Conservation (phyloP, 2,888 invertebrate species). For the Orchesella flavescens region DNA sequence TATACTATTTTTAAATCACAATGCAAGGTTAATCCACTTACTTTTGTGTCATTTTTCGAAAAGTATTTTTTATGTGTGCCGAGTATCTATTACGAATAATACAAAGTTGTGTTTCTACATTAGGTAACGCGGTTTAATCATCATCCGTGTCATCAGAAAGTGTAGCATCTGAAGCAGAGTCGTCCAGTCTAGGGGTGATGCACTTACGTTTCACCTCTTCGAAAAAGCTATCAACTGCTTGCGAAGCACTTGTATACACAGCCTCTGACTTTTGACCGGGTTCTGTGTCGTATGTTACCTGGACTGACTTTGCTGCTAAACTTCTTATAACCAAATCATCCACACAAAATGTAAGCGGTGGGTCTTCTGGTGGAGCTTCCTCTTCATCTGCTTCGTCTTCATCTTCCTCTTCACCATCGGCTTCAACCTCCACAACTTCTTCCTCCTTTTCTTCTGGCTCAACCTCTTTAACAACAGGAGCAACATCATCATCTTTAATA, state of each 20-base stretch:
- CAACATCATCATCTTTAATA: constrained; percentile 8
- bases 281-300: constrained; percentile 52
- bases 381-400: constrained; percentile 19
- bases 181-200: constrained; percentile 38
- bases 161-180: constrained; percentile 52
- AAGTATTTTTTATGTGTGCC: no score
- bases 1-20: no score
- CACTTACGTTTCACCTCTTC: constrained; percentile 36
- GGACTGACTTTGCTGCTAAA: constrained; percentile 62
- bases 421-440: not conserved
- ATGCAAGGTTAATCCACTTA: no score
- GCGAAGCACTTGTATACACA: constrained; percentile 34
- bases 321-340: constrained; percentile 34
- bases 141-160: constrained; percentile 56
- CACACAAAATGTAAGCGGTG: constrained; percentile 19
- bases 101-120: no score
- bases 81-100: no score
- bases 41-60: no score
- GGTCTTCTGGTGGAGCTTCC: not conserved
- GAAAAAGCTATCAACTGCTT: constrained; percentile 47
- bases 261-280: constrained; percentile 41
- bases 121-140: no score
- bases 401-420: constrained; percentile 5
- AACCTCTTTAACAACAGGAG: constrained; percentile 10
- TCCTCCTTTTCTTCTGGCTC: not conserved